Percentiles rank a stretch among this genome's conserved stretches.
Evolutionary conservation across 2,888 invertebrate species (phyloP).

Genomic region (Callyntrura sp.): DNA sequence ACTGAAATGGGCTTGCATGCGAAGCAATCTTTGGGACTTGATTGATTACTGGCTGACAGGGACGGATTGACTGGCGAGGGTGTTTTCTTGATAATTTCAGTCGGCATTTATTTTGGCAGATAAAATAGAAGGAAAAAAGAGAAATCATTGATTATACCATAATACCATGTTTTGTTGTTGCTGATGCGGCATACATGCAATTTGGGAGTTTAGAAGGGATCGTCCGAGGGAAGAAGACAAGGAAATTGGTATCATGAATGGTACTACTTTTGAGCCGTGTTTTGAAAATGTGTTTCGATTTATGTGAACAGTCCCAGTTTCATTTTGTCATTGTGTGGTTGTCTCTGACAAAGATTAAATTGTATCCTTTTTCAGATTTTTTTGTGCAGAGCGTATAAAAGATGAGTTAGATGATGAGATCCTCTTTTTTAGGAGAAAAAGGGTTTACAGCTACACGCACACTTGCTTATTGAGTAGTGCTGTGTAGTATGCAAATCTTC

Average conservation of each 20-base stretch:
- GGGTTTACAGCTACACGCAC: constrained; percentile 30
- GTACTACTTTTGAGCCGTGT: too few species aligned
- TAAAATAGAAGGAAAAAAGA: neutral
- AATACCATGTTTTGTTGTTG: too few species aligned
- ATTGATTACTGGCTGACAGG: constrained; percentile 69
- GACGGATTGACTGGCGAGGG: constrained; percentile 38
- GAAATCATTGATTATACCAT: constrained; percentile 1
- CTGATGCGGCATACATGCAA: neutral
- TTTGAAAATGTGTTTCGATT: too few species aligned
- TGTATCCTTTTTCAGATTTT: constrained; percentile 12
- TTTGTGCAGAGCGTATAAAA: too few species aligned
- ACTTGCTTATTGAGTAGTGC: too few species aligned
- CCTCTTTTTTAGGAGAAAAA: constrained; percentile 41
- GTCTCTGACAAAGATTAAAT: constrained; percentile 69
- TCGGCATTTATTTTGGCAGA: constrained; percentile 39
- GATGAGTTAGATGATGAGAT: constrained; percentile 14
- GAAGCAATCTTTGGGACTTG: neutral
- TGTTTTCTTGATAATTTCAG: neutral
- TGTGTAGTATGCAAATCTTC: constrained; percentile 62
- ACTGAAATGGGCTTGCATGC: too few species aligned
- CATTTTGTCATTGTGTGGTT: constrained; percentile 6
- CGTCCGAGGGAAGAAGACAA: too few species aligned
- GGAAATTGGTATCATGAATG: too few species aligned
- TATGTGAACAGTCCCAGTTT: neutral
- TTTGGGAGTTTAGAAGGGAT: neutral